Percentiles rank a stretch among this genome's conserved stretches.
Conservation (phyloP, 2,797 vertebrate genomes). For the Eutrigla gurnardus region DNA sequence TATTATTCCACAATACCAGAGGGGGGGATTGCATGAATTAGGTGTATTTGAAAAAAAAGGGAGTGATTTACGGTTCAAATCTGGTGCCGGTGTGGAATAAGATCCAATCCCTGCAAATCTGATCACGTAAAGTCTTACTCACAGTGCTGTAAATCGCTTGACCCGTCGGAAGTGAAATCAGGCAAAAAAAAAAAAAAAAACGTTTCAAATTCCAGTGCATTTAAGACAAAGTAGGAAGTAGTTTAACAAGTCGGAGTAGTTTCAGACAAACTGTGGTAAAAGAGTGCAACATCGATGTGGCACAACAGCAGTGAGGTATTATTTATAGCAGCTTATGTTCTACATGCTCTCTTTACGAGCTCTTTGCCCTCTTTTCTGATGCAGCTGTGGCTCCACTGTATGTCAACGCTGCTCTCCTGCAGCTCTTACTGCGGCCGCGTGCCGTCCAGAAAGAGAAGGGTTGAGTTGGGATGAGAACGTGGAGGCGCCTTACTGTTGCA, state of each 20-base stretch:
- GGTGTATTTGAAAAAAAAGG: conserved; percentile 21
- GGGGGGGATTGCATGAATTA: background rate
- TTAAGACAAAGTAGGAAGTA: conserved; percentile 21
- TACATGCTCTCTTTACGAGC: conserved; percentile 76
- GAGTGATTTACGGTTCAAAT: conserved; percentile 43
- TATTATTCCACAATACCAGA: conserved; percentile 17
- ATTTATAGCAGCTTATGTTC: conserved; percentile 79
- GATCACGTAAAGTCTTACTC: conserved; percentile 49
- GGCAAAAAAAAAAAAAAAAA: background rate
- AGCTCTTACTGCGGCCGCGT: background rate
- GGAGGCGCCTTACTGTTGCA: conserved; percentile 92
- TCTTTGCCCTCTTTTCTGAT: conserved; percentile 76
- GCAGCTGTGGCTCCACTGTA: conserved; percentile 57
- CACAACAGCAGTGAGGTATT: conserved; percentile 77
- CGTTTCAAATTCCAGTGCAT: background rate
- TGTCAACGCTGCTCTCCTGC: conserved; percentile 31
- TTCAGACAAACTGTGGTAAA: conserved; percentile 66
- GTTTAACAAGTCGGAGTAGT: conserved; percentile 29
- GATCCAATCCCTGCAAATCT: conserved; percentile 59
- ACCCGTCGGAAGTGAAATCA: conserved; percentile 32
- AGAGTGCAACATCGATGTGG: conserved; percentile 55
- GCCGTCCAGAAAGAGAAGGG: background rate
- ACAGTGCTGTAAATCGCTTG: conserved; percentile 28
- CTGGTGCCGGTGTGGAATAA: conserved; percentile 51
- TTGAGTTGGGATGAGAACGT: background rate